Conservation (phyloP, 2,888 invertebrate genomes). For the Penaeus monodon region DNA sequence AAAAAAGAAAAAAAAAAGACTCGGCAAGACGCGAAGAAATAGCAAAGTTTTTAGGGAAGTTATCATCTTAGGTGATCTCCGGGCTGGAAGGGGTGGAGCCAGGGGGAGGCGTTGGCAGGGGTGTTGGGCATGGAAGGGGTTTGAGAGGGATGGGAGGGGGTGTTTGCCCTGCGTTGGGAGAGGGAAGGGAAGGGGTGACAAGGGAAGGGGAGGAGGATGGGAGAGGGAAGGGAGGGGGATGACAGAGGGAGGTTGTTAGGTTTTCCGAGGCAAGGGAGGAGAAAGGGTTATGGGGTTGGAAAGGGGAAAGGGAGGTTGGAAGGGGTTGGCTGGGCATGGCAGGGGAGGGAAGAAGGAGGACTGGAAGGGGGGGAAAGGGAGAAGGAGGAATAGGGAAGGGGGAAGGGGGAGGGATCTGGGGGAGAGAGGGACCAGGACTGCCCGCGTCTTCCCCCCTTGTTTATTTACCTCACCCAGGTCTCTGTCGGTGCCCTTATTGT, state of each 20-base stretch:
- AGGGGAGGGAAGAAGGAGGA: neutral
- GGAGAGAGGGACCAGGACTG: no score
- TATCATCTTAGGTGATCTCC: no score
- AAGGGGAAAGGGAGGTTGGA: neutral
- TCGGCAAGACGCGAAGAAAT: no score
- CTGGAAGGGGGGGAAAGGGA: neutral
- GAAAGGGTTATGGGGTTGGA: neutral
- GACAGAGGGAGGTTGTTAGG: neutral
- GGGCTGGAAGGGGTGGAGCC: no score
- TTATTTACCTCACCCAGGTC: neutral
- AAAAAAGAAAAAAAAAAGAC: no score
- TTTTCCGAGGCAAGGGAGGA: neutral
- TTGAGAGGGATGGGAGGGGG: neutral
- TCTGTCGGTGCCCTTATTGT: neutral
- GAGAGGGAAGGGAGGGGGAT: neutral
- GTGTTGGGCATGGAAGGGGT: neutral
- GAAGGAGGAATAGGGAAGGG: no score
- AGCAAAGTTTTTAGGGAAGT: no score
- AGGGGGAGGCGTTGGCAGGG: no score
- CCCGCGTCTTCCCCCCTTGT: no score
- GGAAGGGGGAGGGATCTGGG: no score
- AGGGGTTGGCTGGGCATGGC: neutral
- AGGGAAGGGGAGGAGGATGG: neutral
- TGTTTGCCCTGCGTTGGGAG: neutral
- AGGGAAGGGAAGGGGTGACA: neutral